These are phyloP conservation scores for Pegea sp. DNA, from an alignment of 23 tunicate genomes.

Conservation along the genomic window DNA sequence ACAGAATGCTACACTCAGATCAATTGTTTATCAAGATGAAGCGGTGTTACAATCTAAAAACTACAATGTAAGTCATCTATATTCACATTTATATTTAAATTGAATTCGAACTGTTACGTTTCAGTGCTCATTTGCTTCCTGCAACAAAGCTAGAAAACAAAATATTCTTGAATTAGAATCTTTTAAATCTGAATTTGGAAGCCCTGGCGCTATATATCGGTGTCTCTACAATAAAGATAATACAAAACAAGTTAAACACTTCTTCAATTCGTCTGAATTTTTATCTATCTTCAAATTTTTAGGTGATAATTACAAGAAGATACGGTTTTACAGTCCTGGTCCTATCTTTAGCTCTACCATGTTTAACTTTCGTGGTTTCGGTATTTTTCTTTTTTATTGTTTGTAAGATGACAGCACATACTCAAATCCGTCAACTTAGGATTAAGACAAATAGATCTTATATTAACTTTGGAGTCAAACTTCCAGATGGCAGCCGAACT, in stretches of 20 bases:
- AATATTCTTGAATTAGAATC: neutral
- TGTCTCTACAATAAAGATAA: neutral
- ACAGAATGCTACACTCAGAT: neutral
- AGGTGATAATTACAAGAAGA: slow-evolving; percentile 20
- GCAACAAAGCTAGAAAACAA: neutral
- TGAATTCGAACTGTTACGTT: neutral
- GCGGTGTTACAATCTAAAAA: neutral
- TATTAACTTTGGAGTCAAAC: neutral
- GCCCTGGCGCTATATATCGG: neutral
- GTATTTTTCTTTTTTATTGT: slow-evolving; percentile 3
- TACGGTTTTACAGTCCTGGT: slow-evolving; percentile 1
- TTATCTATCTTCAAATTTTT: neutral
- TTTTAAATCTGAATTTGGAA: neutral
- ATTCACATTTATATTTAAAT: neutral
- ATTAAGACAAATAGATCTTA: neutral
- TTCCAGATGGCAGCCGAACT: neutral
- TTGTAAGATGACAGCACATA: neutral
- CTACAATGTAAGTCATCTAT: neutral
- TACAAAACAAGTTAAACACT: neutral
- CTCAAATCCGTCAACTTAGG: neutral
- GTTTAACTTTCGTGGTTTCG: slow-evolving; percentile 4
- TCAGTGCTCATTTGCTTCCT: slow-evolving; percentile 1
- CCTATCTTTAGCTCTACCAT: slow-evolving; percentile 20
- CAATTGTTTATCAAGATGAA: neutral
- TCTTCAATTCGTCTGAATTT: too few relatives aligned